A percentile compares a stretch with the other conserved stretches of the same genome.
phyloP scores from a whole-genome alignment of 2,888 invertebrate genomes.

The Ormyrus pomaceus region DNA sequence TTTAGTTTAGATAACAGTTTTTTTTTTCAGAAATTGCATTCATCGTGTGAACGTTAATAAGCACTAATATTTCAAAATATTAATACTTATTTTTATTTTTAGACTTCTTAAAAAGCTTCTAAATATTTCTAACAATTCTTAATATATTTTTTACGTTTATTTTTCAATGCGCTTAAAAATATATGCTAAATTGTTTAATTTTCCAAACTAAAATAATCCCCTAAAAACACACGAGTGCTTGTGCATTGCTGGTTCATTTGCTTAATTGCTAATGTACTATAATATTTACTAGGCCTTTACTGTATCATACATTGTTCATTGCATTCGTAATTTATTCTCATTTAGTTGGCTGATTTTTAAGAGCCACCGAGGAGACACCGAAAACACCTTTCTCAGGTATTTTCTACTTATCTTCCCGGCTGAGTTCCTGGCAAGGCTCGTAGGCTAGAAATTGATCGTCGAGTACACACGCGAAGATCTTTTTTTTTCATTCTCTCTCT shows the following conservation, averaged over 20 bases:
- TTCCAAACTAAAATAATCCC: conserved; percentile 28
- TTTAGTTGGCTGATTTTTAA: neutral
- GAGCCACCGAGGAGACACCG: conserved; percentile 13
- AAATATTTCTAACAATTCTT: too few species aligned
- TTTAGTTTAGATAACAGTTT: neutral
- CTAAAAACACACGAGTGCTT: neutral
- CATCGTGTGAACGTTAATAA: too few species aligned
- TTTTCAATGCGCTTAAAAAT: too few species aligned
- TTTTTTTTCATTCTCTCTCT: conserved; percentile 32
- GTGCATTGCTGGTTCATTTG: neutral
- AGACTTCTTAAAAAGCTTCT: too few species aligned
- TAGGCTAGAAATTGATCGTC: neutral
- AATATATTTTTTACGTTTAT: too few species aligned
- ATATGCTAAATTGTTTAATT: too few species aligned
- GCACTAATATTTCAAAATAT: too few species aligned
- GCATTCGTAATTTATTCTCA: neutral
- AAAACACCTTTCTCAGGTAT: conserved; percentile 24
- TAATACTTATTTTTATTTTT: too few species aligned
- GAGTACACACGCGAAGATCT: conserved; percentile 35
- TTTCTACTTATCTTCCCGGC: conserved; percentile 17
- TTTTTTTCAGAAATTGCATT: neutral
- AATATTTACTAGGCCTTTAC: neutral
- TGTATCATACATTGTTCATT: conserved; percentile 28
- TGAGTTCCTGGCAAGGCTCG: neutral
- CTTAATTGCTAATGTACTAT: neutral